A percentile compares a stretch with the other conserved stretches of the same genome.
These are phyloP conservation scores for Corythornis vintsioides DNA, from an alignment of 2,113 vertebrate genomes.

Conservation along the genomic window DNA sequence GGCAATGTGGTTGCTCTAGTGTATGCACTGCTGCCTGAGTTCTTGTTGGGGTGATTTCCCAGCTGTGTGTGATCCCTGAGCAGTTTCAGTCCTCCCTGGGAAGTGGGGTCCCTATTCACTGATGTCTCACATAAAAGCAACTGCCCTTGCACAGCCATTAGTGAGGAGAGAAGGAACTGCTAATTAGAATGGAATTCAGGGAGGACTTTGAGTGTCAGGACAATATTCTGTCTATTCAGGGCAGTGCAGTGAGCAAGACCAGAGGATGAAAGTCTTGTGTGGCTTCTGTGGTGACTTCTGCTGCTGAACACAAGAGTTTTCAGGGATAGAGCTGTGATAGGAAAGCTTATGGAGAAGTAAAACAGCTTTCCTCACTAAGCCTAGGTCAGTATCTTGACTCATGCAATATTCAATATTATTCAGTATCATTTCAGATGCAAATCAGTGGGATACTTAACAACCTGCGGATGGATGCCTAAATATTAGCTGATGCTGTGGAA, in stretches of 20 bases:
- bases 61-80: background rate
- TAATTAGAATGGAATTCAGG: background rate
- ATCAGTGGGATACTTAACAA: background rate
- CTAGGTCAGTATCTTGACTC: background rate
- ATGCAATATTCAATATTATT: background rate
- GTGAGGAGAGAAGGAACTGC: background rate
- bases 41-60: background rate
- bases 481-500: background rate
- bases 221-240: background rate
- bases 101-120: background rate
- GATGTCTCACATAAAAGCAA: background rate
- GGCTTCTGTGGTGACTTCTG: background rate
- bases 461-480: background rate
- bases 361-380: background rate
- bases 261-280: background rate
- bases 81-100: background rate
- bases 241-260: background rate
- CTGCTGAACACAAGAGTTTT: background rate
- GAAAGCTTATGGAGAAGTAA: background rate
- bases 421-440: background rate
- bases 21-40: background rate
- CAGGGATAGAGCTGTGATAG: background rate
- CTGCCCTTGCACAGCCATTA: background rate
- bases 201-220: background rate
- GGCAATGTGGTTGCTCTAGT: fast-evolving